These are phyloP conservation scores for Dinothrombium tinctorium DNA, from an alignment of 1,140 invertebrate genomes.

Conservation along the genomic window DNA sequence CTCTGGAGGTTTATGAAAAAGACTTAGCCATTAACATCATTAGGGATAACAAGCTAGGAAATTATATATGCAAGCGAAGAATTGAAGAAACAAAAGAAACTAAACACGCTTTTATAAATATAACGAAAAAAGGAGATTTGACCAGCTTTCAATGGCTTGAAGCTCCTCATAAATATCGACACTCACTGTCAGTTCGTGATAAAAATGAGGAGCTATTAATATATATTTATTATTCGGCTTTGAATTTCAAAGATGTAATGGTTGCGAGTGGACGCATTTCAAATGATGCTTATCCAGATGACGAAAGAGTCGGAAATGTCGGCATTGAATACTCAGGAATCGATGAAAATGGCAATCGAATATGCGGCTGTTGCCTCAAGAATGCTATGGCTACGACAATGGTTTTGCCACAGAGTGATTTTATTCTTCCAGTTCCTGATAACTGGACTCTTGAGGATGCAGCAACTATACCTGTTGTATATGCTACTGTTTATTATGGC, in stretches of 20 bases:
- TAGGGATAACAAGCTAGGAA: conserved; percentile 37
- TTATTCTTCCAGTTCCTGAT: conserved; percentile 67
- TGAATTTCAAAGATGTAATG: conserved; percentile 84
- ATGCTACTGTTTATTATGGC: conserved; percentile 75
- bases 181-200: too few species aligned
- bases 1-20: too few species aligned
- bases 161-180: conserved; percentile 21
- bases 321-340: conserved; percentile 66
- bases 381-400: conserved; percentile 69
- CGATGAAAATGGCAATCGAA: conserved; percentile 38
- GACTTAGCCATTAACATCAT: conserved; percentile 63
- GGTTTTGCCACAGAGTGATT: conserved; percentile 41
- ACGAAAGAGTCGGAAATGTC: too few species aligned
- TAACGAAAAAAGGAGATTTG: conserved; percentile 56
- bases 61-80: conserved; percentile 37
- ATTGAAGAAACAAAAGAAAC: not conserved
- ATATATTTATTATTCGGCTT: conserved; percentile 51
- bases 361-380: conserved; percentile 79
- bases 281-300: not conserved
- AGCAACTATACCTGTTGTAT: conserved; percentile 79
- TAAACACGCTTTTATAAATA: conserved; percentile 49
- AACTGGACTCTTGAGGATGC: conserved; percentile 74
- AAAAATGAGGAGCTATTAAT: conserved; percentile 23
- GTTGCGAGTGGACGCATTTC: not conserved
- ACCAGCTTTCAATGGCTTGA: conserved; percentile 67